Evolutionary conservation across 2,888 invertebrate species (phyloP).

Genomic region (Hemaris fuciformis): DNA sequence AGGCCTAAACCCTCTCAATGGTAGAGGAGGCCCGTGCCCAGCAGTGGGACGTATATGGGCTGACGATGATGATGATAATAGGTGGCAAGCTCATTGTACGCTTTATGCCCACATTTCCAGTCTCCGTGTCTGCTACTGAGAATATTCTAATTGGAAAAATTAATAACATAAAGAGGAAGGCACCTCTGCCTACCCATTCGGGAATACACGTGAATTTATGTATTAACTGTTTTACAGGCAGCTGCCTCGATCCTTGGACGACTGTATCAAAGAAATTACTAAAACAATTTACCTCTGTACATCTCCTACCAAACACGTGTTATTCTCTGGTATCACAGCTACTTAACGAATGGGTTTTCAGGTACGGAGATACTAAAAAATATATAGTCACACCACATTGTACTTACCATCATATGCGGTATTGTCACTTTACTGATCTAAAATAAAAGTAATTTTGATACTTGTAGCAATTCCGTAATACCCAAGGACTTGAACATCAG

Average conservation of each 20-base stretch:
- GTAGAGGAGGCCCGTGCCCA: too few relatives aligned
- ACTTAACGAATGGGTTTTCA: conserved; percentile 50
- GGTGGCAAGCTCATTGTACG: too few relatives aligned
- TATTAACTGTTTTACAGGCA: conserved; percentile 39
- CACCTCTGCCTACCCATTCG: too few relatives aligned
- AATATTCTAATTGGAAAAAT: too few relatives aligned
- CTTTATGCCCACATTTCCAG: too few relatives aligned
- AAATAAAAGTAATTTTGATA: background rate
- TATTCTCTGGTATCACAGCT: conserved; percentile 49
- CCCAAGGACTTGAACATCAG: conserved; percentile 50
- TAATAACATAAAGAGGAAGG: too few relatives aligned
- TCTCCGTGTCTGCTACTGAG: too few relatives aligned
- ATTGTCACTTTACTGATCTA: background rate
- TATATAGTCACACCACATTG: background rate
- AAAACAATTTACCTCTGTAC: conserved; percentile 46
- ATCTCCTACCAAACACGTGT: conserved; percentile 50
- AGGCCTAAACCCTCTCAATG: too few relatives aligned
- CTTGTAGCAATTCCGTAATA: conserved; percentile 46
- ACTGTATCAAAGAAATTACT: conserved; percentile 42
- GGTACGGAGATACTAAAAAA: conserved; percentile 27
- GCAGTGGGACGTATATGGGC: too few relatives aligned
- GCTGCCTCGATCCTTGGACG: conserved; percentile 59
- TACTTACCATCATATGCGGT: background rate
- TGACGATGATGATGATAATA: too few relatives aligned
- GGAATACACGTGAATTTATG: too few relatives aligned